phyloP scores from a whole-genome alignment of 2,797 vertebrate genomes.

The Typhlichthys subterraneus region DNA sequence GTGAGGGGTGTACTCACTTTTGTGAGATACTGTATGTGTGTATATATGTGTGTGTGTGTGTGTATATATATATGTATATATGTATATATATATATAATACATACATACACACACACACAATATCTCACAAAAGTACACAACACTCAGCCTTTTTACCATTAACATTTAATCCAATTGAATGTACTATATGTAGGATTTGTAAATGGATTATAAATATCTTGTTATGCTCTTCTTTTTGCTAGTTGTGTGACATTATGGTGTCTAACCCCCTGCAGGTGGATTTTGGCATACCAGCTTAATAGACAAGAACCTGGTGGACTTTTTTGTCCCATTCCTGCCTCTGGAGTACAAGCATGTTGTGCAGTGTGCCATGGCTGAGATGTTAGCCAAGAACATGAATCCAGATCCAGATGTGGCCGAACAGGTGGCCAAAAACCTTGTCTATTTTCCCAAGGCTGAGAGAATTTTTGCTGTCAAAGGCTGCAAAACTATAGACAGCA shows the following conservation, averaged over 20 bases:
- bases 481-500: conserved; percentile 89
- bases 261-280: conserved; percentile 76
- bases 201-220: too few species aligned
- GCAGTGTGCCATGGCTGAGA: conserved; percentile 84
- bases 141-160: too few species aligned
- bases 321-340: conserved; percentile 92
- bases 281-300: conserved; percentile 90
- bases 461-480: conserved; percentile 87
- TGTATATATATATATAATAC: too few species aligned
- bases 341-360: conserved; percentile 87
- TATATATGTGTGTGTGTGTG: too few species aligned
- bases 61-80: too few species aligned
- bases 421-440: conserved; percentile 81
- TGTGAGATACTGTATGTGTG: too few species aligned
- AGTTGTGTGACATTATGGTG: background rate
- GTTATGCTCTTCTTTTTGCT: too few species aligned
- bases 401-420: conserved; percentile 63
- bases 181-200: too few species aligned
- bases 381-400: conserved; percentile 56
- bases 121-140: too few species aligned
- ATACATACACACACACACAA: too few species aligned
- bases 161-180: too few species aligned
- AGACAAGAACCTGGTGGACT: conserved; percentile 90
- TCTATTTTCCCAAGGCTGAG: conserved; percentile 86
- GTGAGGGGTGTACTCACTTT: too few species aligned